These are phyloP conservation scores for Andrena praecox DNA, from an alignment of 2,888 invertebrate species.

Conservation along the genomic window DNA sequence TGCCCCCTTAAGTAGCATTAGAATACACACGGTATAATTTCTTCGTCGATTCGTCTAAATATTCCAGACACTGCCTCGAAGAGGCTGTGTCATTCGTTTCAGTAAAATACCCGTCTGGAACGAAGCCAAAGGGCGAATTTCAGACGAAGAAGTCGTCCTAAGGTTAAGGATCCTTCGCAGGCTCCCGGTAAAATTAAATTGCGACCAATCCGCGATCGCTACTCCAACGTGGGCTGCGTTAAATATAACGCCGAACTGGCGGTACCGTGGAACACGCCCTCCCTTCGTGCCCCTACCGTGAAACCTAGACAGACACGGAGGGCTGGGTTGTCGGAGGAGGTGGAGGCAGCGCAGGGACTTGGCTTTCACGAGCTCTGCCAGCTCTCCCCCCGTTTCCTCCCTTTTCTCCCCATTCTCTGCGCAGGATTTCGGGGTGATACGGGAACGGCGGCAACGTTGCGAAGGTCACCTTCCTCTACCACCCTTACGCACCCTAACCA, in stretches of 20 bases:
- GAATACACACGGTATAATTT: too few species aligned
- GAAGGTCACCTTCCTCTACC: constrained; percentile 76
- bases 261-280: constrained; percentile 15
- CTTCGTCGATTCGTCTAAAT: too few species aligned
- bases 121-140: too few species aligned
- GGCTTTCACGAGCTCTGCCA: constrained; percentile 37
- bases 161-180: constrained; percentile 3
- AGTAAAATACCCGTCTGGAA: too few species aligned
- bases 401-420: constrained; percentile 17
- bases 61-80: too few species aligned
- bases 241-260: constrained; percentile 30
- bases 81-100: too few species aligned
- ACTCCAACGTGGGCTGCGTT: constrained; percentile 9
- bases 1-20: too few species aligned
- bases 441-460: constrained; percentile 55
- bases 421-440: constrained; percentile 40
- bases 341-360: constrained; percentile 34
- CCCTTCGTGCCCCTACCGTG: constrained; percentile 17
- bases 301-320: constrained; percentile 41
- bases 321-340: neutral
- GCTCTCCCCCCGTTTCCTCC: constrained; percentile 32
- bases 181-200: constrained; percentile 38
- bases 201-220: constrained; percentile 6
- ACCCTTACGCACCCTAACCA: constrained; percentile 71
- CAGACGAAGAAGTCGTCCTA: neutral